Evolutionary conservation across 92 coral and sea anemone genomes (phyloP), one percentile per base, ranked within the genome.

Genomic region (Siderastrea radians): DNA sequence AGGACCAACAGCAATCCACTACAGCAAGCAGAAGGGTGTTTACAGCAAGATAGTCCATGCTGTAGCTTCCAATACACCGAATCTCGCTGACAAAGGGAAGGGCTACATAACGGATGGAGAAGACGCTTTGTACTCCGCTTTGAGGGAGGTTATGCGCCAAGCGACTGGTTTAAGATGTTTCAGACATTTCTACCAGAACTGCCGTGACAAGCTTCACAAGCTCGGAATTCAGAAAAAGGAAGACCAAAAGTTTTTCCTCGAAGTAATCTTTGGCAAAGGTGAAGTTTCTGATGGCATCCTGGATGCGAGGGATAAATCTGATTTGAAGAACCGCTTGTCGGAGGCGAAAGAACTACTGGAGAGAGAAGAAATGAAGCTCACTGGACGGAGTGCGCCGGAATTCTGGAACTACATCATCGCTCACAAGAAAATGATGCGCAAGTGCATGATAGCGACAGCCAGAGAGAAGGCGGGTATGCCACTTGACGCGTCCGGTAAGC

Each of bases 71-170:
- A 48, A 52, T 17, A 58, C 72, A 70, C 87, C 81, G 61, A 26
- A 66, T 83, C 87, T 83, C 48, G 87, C 87, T 44, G 77, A 12
- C 38, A 66, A 83, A 57, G 87, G 79, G 50, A 26, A 66, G 65
- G 79, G 87, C 58, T 83, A 52, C 71, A 68, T 86, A 15, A 86
- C 90, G 53, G 85, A 85, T 59, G 89, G 89, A 49, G 90, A 86
- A 43, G 68, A 78, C 49, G 59, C 86, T 46, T 60, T 86, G 78
- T 78, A 86, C 67, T 57, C 68, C 38, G 68, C 86, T 12, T 81
- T 86, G 58, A 66, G 65, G 38, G 89, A 85, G 45, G 82, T 69
- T 55, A 74, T 77, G 84, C 68, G 61, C 54, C 59, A 57, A 5
- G 74, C 85, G 47, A 63, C 55, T 58, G 75, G 90, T 13, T 55